Conservation (phyloP, 2,888 invertebrate species). For the Plusia festucae region DNA sequence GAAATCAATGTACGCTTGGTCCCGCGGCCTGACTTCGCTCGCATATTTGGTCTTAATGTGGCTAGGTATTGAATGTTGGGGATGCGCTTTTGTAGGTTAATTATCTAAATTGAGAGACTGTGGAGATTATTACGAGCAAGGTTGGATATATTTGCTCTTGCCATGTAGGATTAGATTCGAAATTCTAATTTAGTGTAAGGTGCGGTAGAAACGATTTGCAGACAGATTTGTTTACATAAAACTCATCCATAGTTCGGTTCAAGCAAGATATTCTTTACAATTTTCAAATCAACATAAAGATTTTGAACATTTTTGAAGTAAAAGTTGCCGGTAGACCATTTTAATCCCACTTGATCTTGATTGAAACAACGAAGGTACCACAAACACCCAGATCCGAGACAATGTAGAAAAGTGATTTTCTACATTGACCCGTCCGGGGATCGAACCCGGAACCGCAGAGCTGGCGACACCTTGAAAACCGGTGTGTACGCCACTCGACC, state of each 20-base stretch:
- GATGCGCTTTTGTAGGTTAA: constrained; percentile 48
- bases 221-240: background rate
- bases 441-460: no score
- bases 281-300: no score
- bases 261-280: background rate
- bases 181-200: constrained; percentile 40
- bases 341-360: no score
- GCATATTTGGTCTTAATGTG: constrained; percentile 44
- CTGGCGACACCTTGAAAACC: no score
- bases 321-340: no score
- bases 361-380: no score
- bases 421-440: no score
- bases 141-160: constrained; percentile 43
- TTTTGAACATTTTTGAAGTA: no score
- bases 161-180: constrained; percentile 41
- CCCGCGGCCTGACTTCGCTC: constrained; percentile 67
- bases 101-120: constrained; percentile 27
- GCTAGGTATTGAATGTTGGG: constrained; percentile 44
- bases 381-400: no score
- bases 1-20: constrained; percentile 87
- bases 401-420: no score
- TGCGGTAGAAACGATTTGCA: constrained; percentile 15
- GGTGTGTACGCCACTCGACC: no score
- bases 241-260: background rate
- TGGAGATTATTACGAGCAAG: constrained; percentile 19